Base-by-base conservation (phyloP, 2,113 vertebrate genomes). In the Lepus europaeus region DNA sequence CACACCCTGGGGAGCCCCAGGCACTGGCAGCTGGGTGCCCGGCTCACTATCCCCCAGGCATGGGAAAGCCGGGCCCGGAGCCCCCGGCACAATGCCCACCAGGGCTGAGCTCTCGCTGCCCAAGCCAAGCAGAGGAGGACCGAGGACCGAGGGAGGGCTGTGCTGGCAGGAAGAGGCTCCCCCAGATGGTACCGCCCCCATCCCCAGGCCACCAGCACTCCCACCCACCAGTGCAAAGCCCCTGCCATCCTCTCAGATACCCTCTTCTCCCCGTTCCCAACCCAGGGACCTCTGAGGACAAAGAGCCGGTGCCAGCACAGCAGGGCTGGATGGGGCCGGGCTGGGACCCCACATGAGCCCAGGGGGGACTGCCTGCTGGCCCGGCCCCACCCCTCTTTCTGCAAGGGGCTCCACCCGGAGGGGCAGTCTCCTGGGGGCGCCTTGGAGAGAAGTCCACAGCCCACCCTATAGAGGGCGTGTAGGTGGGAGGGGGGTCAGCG, bases 261-360 rank as follows among this genome's bases (percentile, higher is more conserved):
- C 19, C 87, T 80, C 83, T 77, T 86, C 45, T 76, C 63, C 53
- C 22, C 79, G 12, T 39, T 56, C 78, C 61, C 2, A 59, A 89
- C 51, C 69, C 74, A 17, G 81, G 69, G 84, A 93, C 77, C 70
- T 87, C 49, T 13, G 90, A 96, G 97, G 97, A 97, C 97, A 97
- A 97, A 97, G 97, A 93, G 68, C 81, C 84, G 91, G 89, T 90
- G 45, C 94, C 4, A 6, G 89, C 25, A 83, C n/a, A 78, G 16
- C 5, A 33, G 51, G 61, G 53, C 72, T 70, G 72, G 49, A 33
- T 36, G 23, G 10, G 45, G 31, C 77, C 63, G 89, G 93, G 68
- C 51, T 66, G 84, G 13, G 92, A 83, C 64, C 66, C 51, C 45
- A 56, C 68, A 31, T 49, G 61, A 89, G 49, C 72, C 64, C 2